Percentiles rank a stretch among this genome's conserved stretches.
These are phyloP conservation scores for Schizothorax lantsangensis DNA, from an alignment of 2,797 vertebrate genomes.

Conservation along the genomic window DNA sequence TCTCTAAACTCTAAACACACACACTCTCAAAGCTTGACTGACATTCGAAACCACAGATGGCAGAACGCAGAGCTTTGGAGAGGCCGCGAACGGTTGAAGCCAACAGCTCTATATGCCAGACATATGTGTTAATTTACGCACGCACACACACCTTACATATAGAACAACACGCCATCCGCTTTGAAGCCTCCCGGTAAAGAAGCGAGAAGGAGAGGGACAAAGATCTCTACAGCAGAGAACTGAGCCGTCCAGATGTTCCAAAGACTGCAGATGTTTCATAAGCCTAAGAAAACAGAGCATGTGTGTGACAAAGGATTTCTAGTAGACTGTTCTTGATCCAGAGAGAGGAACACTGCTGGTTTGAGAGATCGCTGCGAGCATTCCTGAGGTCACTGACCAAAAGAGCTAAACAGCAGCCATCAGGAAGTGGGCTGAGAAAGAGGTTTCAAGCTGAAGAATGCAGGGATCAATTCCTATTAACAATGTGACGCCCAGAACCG, in stretches of 20 bases:
- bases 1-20: conserved; percentile 52
- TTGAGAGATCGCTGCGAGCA: conserved; percentile 42
- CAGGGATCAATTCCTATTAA: conserved; percentile 76
- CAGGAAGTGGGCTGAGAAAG: conserved; percentile 85
- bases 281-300: conserved; percentile 46
- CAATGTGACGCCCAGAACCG: conserved; percentile 70
- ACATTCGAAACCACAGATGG: conserved; percentile 51
- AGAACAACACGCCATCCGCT: conserved; percentile 45
- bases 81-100: conserved; percentile 32
- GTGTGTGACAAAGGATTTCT: conserved; percentile 44
- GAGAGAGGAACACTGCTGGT: conserved; percentile 55
- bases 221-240: conserved; percentile 51
- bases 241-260: conserved; percentile 49
- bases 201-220: conserved; percentile 31
- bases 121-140: conserved; percentile 47
- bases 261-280: conserved; percentile 57
- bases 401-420: conserved; percentile 60
- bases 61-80: conserved; percentile 34
- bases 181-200: conserved; percentile 35
- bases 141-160: conserved; percentile 46
- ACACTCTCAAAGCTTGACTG: conserved; percentile 43
- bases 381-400: conserved; percentile 63
- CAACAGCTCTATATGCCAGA: conserved; percentile 49
- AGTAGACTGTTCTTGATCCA: conserved; percentile 50
- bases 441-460: conserved; percentile 84